phyloP scores from a whole-genome alignment of 2,797 vertebrate species.

The Oreochromis mossambicus region DNA sequence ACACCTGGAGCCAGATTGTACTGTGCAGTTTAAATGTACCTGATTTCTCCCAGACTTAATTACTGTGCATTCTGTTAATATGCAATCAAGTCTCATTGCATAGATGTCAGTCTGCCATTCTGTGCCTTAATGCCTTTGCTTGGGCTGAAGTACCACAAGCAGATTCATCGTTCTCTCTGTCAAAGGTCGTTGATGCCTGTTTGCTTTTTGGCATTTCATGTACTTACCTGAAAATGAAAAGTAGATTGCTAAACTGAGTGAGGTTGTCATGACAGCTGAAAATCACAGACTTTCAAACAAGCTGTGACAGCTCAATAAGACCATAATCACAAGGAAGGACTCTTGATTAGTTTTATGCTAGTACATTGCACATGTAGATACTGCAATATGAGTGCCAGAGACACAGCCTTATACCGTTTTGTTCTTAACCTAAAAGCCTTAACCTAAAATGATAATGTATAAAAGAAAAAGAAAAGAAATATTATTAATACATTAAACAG shows the following conservation, averaged over 20 bases:
- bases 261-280: not conserved
- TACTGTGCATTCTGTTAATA: slow-evolving; percentile 22
- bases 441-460: not conserved
- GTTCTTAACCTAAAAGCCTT: not conserved
- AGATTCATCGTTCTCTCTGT: not conserved
- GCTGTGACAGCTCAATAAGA: not conserved
- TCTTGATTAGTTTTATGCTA: not conserved
- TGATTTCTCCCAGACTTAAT: slow-evolving; percentile 34
- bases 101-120: not conserved
- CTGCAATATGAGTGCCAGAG: not conserved
- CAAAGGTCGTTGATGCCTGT: not conserved
- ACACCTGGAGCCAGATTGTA: slow-evolving; percentile 5
- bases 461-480: not conserved
- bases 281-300: not conserved
- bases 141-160: not conserved
- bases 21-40: not conserved
- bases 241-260: not conserved
- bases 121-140: not conserved
- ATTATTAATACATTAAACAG: not conserved
- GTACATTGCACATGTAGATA: not conserved
- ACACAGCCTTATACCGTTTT: not conserved
- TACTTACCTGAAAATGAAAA: not conserved
- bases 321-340: not conserved
- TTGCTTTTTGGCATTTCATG: not conserved
- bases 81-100: slow-evolving; percentile 25